Conservation (phyloP, 2,113 vertebrate genomes). For the Ailurus styani region DNA sequence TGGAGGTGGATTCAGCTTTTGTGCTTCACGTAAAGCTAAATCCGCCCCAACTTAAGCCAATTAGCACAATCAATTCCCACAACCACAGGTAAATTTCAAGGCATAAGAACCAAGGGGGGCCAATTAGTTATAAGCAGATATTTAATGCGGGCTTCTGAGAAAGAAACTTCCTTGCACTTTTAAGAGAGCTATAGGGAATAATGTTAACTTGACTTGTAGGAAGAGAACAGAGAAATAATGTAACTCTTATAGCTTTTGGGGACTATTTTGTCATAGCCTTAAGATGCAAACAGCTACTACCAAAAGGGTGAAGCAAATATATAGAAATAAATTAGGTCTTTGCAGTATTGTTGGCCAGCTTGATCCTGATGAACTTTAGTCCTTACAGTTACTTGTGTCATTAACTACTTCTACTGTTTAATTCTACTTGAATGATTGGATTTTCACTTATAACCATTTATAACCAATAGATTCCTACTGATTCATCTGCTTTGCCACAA, state of each 20-base stretch:
- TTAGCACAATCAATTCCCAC: background rate
- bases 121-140: background rate
- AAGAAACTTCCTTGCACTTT: background rate
- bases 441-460: background rate
- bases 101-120: background rate
- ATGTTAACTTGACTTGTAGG: background rate
- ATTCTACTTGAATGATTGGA: background rate
- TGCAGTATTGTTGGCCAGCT: background rate
- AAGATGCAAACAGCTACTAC: background rate
- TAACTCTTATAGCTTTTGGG: background rate
- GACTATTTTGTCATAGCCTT: background rate
- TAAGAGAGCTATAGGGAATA: background rate
- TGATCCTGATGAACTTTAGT: background rate
- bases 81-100: background rate
- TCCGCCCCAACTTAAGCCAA: background rate
- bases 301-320: background rate
- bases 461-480: background rate
- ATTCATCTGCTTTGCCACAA: background rate
- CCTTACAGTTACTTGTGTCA: background rate
- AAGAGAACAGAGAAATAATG: background rate
- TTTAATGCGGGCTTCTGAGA: conserved; percentile 3
- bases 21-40: background rate
- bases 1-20: background rate
- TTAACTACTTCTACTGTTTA: background rate
- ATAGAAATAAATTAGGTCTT: background rate